Evolutionary conservation across 2,888 invertebrate genomes (phyloP).

Genomic region (Apotomis turbidana): DNA sequence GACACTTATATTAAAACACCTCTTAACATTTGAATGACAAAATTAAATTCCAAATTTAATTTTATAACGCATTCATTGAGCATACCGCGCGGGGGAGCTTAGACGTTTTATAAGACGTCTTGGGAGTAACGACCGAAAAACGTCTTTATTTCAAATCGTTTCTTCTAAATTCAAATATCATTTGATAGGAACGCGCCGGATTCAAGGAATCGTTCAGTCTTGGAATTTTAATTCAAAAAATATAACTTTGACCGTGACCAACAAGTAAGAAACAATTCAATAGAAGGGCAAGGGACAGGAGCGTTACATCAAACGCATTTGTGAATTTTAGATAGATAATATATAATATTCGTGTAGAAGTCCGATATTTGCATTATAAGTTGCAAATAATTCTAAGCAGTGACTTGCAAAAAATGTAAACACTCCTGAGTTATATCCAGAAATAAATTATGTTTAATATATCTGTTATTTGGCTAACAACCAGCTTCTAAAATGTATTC

Average conservation of each 20-base stretch:
- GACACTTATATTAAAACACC: constrained; percentile 55
- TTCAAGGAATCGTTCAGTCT: neutral
- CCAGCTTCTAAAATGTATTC: neutral
- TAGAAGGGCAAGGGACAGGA: too few relatives aligned
- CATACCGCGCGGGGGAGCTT: constrained; percentile 52
- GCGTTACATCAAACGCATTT: too few relatives aligned
- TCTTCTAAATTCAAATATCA: constrained; percentile 27
- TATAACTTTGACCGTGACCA: neutral
- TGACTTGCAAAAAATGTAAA: too few relatives aligned
- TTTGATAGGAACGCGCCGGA: constrained; percentile 8
- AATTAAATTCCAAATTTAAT: constrained; percentile 72
- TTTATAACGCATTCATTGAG: constrained; percentile 64
- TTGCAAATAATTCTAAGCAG: too few relatives aligned
- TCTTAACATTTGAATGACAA: constrained; percentile 66
- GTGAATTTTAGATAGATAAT: too few relatives aligned
- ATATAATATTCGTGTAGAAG: too few relatives aligned
- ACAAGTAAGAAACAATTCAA: neutral
- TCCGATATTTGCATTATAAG: too few relatives aligned
- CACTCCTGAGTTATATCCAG: too few relatives aligned
- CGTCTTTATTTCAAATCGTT: constrained; percentile 33
- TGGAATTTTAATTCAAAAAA: neutral
- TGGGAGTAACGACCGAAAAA: constrained; percentile 34
- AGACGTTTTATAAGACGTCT: constrained; percentile 34
- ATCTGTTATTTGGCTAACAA: neutral
- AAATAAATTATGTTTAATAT: neutral